Percentiles rank a stretch among this genome's conserved stretches.
Conservation (phyloP, 2,113 vertebrate genomes). For the Myxocyprinus asiaticus region DNA sequence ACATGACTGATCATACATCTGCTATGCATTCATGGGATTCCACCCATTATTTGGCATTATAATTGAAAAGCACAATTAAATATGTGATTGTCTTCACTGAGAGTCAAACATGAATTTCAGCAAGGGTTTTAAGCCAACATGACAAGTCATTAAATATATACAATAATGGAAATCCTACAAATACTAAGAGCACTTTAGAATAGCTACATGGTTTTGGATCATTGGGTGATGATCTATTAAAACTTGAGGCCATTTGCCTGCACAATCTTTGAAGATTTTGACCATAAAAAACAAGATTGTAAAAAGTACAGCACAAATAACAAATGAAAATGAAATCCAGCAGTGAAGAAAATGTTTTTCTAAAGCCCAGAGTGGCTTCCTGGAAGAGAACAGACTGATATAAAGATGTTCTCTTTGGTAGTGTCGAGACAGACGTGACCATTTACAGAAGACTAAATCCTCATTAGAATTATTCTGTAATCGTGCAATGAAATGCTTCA, state of each 20-base stretch:
- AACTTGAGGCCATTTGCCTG: no score
- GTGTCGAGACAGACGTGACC: background rate
- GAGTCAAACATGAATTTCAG: background rate
- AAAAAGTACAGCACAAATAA: background rate
- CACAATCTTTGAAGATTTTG: no score
- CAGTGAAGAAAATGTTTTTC: background rate
- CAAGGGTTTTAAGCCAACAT: background rate
- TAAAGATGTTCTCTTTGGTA: background rate
- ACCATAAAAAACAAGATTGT: background rate
- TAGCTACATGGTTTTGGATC: no score
- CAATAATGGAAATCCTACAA: background rate
- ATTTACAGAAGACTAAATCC: background rate
- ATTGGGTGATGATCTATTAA: no score
- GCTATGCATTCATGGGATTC: background rate
- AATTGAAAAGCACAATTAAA: background rate
- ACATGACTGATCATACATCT: background rate
- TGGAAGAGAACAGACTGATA: background rate
- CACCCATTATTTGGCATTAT: conserved; percentile 15
- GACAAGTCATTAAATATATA: background rate
- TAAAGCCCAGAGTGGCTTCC: background rate
- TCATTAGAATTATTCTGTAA: no score
- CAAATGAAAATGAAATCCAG: background rate
- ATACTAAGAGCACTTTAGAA: no score
- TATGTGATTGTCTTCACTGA: background rate
- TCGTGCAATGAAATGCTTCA: no score